Evolutionary conservation across 2,888 invertebrate genomes (phyloP), one percentile per base, ranked within the genome.

Genomic region (Yponomeuta cagnagella): DNA sequence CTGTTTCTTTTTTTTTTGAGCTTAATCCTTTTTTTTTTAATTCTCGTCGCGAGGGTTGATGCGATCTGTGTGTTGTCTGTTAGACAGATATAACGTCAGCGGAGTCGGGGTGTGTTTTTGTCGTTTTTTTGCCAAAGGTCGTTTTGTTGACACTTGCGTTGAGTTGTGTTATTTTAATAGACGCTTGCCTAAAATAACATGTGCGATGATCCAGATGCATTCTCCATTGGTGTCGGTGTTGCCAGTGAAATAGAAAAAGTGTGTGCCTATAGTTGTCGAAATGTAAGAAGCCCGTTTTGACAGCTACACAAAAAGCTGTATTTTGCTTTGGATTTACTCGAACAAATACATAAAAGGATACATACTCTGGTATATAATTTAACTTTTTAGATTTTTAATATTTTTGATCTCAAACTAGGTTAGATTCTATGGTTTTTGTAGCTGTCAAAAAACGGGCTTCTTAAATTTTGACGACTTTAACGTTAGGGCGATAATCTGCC

Each of bases 1-100:
- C 86, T 90, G 90, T 90, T 91, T 90, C 70, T 81, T 23, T 84
- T 86, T 43, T 89, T 90, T 90, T 85, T 91, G 90, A 90, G 90
- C 83, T 85, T 91, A 90, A 90, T 90, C 83, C 88, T 89, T 65
- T 65, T 89, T 65, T 65, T 65, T 65, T 65, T 65, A 30, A 65
- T 31, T 33, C 65, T 30, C 65, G 33, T 31, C 33, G 33, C 30
- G 12, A 65, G 65, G 65, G 65, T 12, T 12, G 33, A 65, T 31
- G 65, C 31, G 65, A 65, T 65, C 31, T 31, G 31, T 30, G 33
- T 65, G 65, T 65, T 65, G 65, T 65, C 65, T 65, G 65, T 15
- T 58, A 12, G 52, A 58, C 12, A 65, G 65, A 65, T 33, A 33
- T 65, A 10, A 33, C 33, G 31, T 30, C 33, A 33, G 33, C 30